These are phyloP conservation scores for Sarcophaga rosellei DNA, from an alignment of 2,888 invertebrate genomes.

Conservation along the genomic window DNA sequence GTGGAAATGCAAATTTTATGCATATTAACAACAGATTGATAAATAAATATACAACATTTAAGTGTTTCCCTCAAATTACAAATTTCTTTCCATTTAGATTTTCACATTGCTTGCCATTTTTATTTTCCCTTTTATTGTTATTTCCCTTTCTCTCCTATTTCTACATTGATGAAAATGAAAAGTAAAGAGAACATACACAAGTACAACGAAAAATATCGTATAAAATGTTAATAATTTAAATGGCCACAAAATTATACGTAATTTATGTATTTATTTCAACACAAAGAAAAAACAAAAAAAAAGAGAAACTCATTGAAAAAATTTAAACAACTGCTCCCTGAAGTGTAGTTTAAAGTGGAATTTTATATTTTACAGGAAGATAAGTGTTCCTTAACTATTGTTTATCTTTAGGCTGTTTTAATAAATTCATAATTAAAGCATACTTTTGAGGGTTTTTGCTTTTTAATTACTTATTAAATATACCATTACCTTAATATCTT, in stretches of 20 bases:
- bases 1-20: conserved; percentile 63
- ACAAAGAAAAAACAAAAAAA: neutral
- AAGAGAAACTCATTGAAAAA: neutral
- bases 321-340: conserved; percentile 9
- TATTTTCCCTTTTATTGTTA: conserved; percentile 20
- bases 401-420: conserved; percentile 36
- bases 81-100: neutral
- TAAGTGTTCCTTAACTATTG: neutral
- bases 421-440: conserved; percentile 44
- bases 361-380: neutral
- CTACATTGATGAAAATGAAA: neutral
- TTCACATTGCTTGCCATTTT: conserved; percentile 6
- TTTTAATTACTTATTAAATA: conserved; percentile 46
- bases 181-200: neutral
- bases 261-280: conserved; percentile 25
- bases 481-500: neutral
- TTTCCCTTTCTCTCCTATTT: neutral
- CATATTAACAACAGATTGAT: conserved; percentile 58
- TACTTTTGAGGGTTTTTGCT: conserved; percentile 16
- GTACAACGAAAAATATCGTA: neutral
- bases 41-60: conserved; percentile 26
- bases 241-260: conserved; percentile 50
- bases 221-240: conserved; percentile 49
- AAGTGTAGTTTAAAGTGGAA: conserved; percentile 8
- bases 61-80: conserved; percentile 9